Evolutionary conservation across 2,797 vertebrate genomes (phyloP).

Genomic region (Xenentodon cancila): DNA sequence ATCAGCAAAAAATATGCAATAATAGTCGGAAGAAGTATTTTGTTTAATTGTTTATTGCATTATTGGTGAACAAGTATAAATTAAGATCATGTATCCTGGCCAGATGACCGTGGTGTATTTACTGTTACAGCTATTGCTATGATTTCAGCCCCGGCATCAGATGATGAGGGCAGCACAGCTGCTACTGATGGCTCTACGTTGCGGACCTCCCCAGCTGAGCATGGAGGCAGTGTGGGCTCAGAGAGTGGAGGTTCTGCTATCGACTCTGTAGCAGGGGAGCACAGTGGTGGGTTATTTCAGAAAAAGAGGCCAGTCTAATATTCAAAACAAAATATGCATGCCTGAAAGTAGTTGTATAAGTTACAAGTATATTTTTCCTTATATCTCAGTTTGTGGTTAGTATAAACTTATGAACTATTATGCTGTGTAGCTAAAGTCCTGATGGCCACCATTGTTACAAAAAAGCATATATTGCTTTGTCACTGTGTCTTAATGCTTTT

Average conservation of each 20-base stretch:
- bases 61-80: slow-evolving; percentile 39
- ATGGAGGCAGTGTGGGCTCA: slow-evolving; percentile 97
- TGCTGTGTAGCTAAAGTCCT: slow-evolving; percentile 1
- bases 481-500: background rate
- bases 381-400: background rate
- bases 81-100: slow-evolving; percentile 53
- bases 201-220: slow-evolving; percentile 96
- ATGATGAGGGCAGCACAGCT: slow-evolving; percentile 98
- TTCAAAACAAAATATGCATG: slow-evolving; percentile 10
- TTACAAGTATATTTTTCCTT: background rate
- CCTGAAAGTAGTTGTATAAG: background rate
- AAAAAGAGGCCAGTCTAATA: slow-evolving; percentile 24
- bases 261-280: slow-evolving; percentile 97
- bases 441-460: background rate
- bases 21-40: slow-evolving; percentile 16
- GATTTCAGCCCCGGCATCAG: slow-evolving; percentile 98
- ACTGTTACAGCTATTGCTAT: slow-evolving; percentile 97
- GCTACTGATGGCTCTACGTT: slow-evolving; percentile 98
- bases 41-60: slow-evolving; percentile 32
- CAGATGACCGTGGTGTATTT: slow-evolving; percentile 86
- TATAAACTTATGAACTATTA: background rate
- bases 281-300: slow-evolving; percentile 89
- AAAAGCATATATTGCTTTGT: too few relatives aligned
- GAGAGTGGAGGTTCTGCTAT: slow-evolving; percentile 98
- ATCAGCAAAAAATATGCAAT: slow-evolving; percentile 5